A percentile compares a stretch with the other conserved stretches of the same genome.
Evolutionary conservation across 2,888 invertebrate genomes (phyloP).

Genomic region (Hymenopus coronatus): DNA sequence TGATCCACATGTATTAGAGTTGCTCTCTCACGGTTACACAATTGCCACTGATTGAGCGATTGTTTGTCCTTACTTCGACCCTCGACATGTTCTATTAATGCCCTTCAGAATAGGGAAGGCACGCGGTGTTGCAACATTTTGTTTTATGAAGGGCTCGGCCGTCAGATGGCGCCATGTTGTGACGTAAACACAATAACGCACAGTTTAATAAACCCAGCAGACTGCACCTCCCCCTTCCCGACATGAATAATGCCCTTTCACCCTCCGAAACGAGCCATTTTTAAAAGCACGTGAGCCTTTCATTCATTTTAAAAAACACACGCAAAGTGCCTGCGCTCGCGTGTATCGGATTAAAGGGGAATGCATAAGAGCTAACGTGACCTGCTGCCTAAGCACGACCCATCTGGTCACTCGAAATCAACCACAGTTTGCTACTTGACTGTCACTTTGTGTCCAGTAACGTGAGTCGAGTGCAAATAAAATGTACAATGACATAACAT

Average conservation of each 20-base stretch:
- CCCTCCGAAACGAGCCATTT: not conserved
- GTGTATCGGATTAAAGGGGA: not conserved
- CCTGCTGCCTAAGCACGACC: not conserved
- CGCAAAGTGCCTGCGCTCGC: not conserved
- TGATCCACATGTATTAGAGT: too few relatives aligned
- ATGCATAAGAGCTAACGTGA: not conserved
- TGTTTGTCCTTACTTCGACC: too few relatives aligned
- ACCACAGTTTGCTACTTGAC: too few relatives aligned
- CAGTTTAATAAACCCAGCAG: not conserved
- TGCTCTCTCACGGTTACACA: too few relatives aligned
- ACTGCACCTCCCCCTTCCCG: not conserved
- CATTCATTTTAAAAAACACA: not conserved
- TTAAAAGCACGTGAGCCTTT: not conserved
- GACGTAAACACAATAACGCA: not conserved
- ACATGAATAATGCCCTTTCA: not conserved
- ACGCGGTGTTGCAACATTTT: not conserved
- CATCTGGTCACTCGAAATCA: not conserved
- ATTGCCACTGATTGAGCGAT: too few relatives aligned
- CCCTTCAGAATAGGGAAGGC: not conserved
- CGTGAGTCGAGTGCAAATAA: too few relatives aligned
- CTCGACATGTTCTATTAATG: too few relatives aligned
- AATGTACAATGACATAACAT: too few relatives aligned
- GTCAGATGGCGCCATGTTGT: not conserved
- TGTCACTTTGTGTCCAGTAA: too few relatives aligned
- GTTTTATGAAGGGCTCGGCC: not conserved